Conservation (phyloP, 2,888 invertebrate species). For the Adelphocoris suturalis region DNA sequence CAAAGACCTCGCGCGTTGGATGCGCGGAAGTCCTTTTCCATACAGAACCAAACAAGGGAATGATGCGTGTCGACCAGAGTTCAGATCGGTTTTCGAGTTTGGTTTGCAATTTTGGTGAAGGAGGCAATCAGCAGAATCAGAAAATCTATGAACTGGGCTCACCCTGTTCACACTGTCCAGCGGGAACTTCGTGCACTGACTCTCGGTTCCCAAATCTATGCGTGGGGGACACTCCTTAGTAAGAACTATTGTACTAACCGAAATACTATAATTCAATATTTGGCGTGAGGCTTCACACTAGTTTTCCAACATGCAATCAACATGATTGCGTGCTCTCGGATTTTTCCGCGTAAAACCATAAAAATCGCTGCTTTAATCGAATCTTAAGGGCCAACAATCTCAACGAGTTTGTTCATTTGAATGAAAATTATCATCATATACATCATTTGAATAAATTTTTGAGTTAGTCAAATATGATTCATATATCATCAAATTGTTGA, state of each 20-base stretch:
- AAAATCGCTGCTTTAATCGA: too few species aligned
- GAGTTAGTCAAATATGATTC: too few species aligned
- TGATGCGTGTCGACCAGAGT: background rate
- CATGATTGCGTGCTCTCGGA: too few species aligned
- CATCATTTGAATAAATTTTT: too few species aligned
- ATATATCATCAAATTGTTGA: too few species aligned
- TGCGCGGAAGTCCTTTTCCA: slow-evolving; percentile 37
- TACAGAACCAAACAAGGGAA: background rate
- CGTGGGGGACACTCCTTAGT: background rate
- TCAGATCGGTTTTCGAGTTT: background rate
- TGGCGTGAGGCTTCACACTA: too few species aligned
- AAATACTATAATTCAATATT: background rate
- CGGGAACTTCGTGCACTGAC: slow-evolving; percentile 8
- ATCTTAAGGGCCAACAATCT: too few species aligned
- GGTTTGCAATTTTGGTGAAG: slow-evolving; percentile 47
- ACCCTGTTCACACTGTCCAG: background rate
- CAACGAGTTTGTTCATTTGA: too few species aligned
- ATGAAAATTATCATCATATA: too few species aligned
- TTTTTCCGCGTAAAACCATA: too few species aligned
- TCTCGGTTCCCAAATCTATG: background rate
- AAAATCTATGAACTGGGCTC: background rate
- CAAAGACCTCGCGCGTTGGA: background rate
- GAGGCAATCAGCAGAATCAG: background rate
- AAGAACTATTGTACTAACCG: background rate
- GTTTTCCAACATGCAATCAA: too few species aligned